A percentile compares a stretch with the other conserved stretches of the same genome.
Evolutionary conservation across 2,888 invertebrate genomes (phyloP).

Genomic region (Silvanus unidentatus): DNA sequence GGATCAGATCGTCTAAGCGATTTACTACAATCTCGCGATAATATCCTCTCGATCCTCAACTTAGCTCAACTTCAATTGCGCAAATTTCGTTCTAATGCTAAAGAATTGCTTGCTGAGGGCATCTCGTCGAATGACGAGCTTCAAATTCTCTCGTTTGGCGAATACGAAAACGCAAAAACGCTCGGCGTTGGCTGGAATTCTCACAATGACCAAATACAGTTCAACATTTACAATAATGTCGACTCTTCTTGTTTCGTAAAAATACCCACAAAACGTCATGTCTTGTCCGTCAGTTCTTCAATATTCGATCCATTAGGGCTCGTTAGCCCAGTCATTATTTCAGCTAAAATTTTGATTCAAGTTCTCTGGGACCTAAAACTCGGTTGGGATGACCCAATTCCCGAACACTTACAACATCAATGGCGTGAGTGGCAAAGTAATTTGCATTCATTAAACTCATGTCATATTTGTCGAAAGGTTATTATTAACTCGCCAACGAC

Average conservation of each 20-base stretch:
- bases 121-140: neutral
- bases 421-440: neutral
- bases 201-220: neutral
- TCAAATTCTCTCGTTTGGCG: neutral
- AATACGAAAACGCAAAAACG: neutral
- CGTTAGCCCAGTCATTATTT: constrained; percentile 11
- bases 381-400: constrained; percentile 11
- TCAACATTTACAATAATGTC: neutral
- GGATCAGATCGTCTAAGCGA: neutral
- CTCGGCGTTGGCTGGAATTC: neutral
- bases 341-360: constrained; percentile 15
- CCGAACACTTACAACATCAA: neutral
- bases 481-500: neutral
- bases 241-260: neutral
- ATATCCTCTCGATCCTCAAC: neutral
- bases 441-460: neutral
- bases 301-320: constrained; percentile 18
- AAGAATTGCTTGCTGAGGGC: neutral
- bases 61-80: neutral
- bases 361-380: constrained; percentile 12
- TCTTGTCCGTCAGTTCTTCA: constrained; percentile 11
- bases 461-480: constrained; percentile 7
- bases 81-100: neutral
- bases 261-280: constrained; percentile 6
- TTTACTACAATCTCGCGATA: neutral